Base-by-base conservation (phyloP, 2,888 invertebrate genomes). In the Apamea crenata region DNA sequence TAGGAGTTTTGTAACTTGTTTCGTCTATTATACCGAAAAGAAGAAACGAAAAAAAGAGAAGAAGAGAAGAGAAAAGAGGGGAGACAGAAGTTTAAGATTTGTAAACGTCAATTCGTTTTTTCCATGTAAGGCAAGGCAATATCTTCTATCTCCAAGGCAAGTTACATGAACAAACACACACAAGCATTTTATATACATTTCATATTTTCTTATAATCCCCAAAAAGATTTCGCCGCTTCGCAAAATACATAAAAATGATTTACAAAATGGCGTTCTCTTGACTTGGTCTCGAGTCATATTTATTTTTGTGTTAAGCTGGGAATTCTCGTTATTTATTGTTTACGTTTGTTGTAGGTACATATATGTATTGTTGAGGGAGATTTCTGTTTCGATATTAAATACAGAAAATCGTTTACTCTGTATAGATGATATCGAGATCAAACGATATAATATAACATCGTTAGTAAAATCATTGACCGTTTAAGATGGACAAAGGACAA, bases 211-310 rank as follows among this genome's bases (percentile, higher is more conserved):
- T 73, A 71, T 70, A 56, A 63, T 68, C 71, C 29, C 36, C n/a
- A 76, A 75, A 80, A 74, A 72, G 47, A 84, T 79, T 32, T 73
- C 71, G n/a, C 61, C 32, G 61, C 56, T 47, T 36, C 74, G 63
- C 66, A 63, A 71, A 80, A 83, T 81, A 89, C 80, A 88, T 88
- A 87, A 88, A 88, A 86, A 89, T 88, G 84, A 88, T 89, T 89
- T 88, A 88, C 82, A 85, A 87, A 87, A 84, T 80, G 78, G 80
- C 72, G 71, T 77, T 72, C 83, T 78, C 68, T 78, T 76, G 82
- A 87, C 82, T 82, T 87, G 77, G 44, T 69, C 63, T 85, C 79
- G 70, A 36, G 59, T 78, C 44, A 44, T 84, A 84, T 84, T 85
- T 84, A 82, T 82, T 85, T 75, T 75, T 76, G 79, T 82, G 82